A percentile compares a stretch with the other conserved stretches of the same genome.
phyloP scores from a whole-genome alignment of 2,888 invertebrate species.

The Ophioninae sp. region DNA sequence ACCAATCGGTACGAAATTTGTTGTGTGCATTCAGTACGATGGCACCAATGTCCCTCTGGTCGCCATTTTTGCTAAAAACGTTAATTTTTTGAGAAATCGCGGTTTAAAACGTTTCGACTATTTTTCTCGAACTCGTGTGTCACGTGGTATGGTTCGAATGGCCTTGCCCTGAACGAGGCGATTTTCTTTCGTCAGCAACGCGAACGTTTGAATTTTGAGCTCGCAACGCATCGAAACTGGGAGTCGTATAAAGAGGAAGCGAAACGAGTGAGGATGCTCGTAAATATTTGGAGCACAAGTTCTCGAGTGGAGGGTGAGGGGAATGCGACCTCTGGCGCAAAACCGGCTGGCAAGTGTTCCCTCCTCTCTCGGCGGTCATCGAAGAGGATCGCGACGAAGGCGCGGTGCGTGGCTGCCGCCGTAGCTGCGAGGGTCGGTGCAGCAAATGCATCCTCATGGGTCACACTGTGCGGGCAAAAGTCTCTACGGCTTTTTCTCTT shows the following conservation, averaged over 20 bases:
- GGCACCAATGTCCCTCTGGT: too few species aligned
- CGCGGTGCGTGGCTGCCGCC: constrained; percentile 32
- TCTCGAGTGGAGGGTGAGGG: constrained; percentile 66
- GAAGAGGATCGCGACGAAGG: constrained; percentile 41
- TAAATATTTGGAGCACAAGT: constrained; percentile 73
- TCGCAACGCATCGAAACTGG: constrained; percentile 2
- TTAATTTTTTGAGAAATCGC: too few species aligned
- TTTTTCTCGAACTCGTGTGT: too few species aligned
- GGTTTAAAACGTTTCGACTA: too few species aligned
- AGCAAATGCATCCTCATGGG: constrained; percentile 22
- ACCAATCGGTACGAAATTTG: too few species aligned
- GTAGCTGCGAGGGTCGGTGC: constrained; percentile 14
- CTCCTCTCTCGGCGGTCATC: constrained; percentile 31
- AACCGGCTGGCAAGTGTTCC: constrained; percentile 37
- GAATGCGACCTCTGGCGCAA: constrained; percentile 38
- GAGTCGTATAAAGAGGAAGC: constrained; percentile 31
- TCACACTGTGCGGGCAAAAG: constrained; percentile 35
- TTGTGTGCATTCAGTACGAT: too few species aligned
- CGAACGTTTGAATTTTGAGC: constrained; percentile 2
- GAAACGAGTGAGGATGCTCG: constrained; percentile 54
- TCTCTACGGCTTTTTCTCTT: constrained; percentile 11
- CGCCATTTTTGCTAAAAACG: too few species aligned
- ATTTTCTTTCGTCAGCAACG: background rate
- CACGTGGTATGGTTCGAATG: too few species aligned
- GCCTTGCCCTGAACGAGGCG: background rate